phyloP scores from a whole-genome alignment of 2,113 vertebrate genomes.

The Mormyrus iriodes region DNA sequence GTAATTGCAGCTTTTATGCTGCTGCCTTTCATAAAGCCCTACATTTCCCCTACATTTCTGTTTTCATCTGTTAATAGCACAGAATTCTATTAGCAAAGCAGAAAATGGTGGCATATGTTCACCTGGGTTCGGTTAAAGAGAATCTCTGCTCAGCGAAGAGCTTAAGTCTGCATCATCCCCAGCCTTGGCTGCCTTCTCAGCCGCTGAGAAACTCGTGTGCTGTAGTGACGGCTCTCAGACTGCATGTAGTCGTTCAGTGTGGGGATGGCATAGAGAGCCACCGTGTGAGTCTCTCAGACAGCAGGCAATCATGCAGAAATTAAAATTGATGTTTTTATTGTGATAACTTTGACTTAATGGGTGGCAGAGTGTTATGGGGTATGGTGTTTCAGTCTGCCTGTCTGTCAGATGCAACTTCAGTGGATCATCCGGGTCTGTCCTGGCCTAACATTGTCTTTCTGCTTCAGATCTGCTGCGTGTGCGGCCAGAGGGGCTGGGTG shows the following conservation, averaged over 20 bases:
- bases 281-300: neutral
- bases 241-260: neutral
- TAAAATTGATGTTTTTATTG: neutral
- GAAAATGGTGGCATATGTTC: neutral
- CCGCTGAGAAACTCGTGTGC: neutral
- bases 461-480: conserved; percentile 76
- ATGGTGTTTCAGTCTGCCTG: neutral
- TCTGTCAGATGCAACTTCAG: neutral
- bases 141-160: neutral
- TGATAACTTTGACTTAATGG: neutral
- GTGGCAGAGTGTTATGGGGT: neutral
- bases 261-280: neutral
- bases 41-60: neutral
- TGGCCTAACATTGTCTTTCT: neutral
- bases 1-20: neutral
- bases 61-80: neutral
- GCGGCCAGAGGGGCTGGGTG: conserved; percentile 77
- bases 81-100: neutral
- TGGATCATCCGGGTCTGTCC: neutral
- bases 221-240: neutral
- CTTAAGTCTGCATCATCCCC: neutral
- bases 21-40: neutral
- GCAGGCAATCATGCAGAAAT: neutral
- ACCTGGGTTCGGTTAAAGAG: neutral
- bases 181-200: too few species aligned